Evolutionary conservation across 2,888 invertebrate genomes (phyloP), one percentile per base, ranked within the genome.

Genomic region (Troilus luridus): DNA sequence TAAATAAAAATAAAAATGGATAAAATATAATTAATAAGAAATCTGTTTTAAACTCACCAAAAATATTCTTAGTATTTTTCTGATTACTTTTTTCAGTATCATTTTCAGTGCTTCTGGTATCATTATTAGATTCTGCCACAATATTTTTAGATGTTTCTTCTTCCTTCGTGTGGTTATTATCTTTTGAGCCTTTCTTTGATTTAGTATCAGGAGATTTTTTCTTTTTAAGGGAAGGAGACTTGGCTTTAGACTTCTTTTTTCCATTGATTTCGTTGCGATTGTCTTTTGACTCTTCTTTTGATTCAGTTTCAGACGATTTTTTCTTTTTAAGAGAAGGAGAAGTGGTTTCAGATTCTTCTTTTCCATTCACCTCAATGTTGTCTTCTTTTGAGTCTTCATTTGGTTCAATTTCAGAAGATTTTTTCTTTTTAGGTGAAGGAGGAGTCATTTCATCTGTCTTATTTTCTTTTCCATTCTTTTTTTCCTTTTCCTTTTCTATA

Each of bases 401-500:
- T 58, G 24, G 7, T 62, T 56, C 64, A 54, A 58, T n/a, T 27
- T 91, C 27, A 54, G 64, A 58, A 59, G 77, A 90, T 58, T 88
- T 88, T 27, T 88, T 91, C 72, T 54, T 88, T 88, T 88, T 72
- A 56, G 88, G n/a, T 10, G 67, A 54, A n/a, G 64, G 77, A 54
- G 60, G 59, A 41, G 27, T 27, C 19, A 56, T 77, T 62, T 54
- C 60, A n/a, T 54, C 92, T 10, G 92, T 90, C 60, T 85, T 24
- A 21, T 92, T 92, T 85, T 56, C 14, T 1, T n/a, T 8, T 56
- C n/a, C 85, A 19, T 56, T 56, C n/a, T 92, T 90, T 27, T 41
- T 92, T 54, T 89, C 88, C 27, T 91, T 91, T n/a, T 91, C 90
- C 64, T 91, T 90, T 56, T 91, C 90, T 41, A 81, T 77, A 62